Base-by-base conservation (phyloP, 2,888 invertebrate genomes). In the Koerneria pararmatus region DNA sequence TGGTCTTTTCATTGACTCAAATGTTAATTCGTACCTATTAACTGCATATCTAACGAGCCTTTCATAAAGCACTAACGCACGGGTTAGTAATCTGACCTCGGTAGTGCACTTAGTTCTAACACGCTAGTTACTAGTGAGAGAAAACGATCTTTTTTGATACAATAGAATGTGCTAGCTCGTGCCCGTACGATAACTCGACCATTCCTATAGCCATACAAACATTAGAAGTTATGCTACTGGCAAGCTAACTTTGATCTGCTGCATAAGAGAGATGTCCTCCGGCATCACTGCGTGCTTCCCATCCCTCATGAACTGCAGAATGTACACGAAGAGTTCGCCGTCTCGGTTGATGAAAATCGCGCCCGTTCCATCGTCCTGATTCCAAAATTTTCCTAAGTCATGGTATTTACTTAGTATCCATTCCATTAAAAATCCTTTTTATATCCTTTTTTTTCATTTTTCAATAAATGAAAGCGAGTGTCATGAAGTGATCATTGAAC, bases 271-370 rank as follows among this genome's bases (percentile, higher is more conserved):
- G n/a, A 56, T 24, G 37, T 71, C 69, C 41, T 67, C 66, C 19
- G 71, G 71, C 34, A 71, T 41, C 6, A 67, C 71, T 19, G 54
- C 67, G 3, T 65, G 58, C 35, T 62, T 51, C 5, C 71, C 71
- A 46, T 71, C 71, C 35, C 71, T 56, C 61, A 71, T 58, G 54
- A 58, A 71, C 65, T 71, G 71, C 24, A 71, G 64, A 22, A 71
- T 64, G n/a, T 63, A 67, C 15, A 53, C 34, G 69, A 71, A 71
- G 51, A 71, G 67, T 3, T 65, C 63, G n/a, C 69, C 71, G 48
- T 69, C 66, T 11, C 71, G 58, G 54, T 71, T 61, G 22, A 71
- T 62, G 53, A 71, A 71, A n/a, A 71, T 64, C 53, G 64, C 51
- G 24, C 71, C 71, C 3, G 56, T 41, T 29, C 24, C 41, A 57